A percentile compares a stretch with the other conserved stretches of the same genome.
phyloP scores from a whole-genome alignment of 1,140 invertebrate species.

The Lysiphlebus fabarum region DNA sequence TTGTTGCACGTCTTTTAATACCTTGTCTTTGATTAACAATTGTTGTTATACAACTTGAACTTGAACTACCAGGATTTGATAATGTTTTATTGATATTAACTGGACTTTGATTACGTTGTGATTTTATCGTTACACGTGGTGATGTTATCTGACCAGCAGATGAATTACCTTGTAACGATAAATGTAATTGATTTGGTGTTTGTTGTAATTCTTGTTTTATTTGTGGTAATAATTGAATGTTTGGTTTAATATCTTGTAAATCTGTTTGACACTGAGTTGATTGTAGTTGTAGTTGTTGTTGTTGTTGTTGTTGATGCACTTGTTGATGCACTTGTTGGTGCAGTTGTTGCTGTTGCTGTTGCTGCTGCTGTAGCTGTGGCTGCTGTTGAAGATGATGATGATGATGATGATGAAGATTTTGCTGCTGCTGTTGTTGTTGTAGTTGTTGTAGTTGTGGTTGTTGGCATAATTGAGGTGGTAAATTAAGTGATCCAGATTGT shows the following conservation, averaged over 20 bases:
- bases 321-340: conserved; percentile 45
- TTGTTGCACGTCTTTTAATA: conserved; percentile 46
- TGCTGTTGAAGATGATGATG: conserved; percentile 34
- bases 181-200: conserved; percentile 42
- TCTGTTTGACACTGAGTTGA: conserved; percentile 50
- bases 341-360: conserved; percentile 49
- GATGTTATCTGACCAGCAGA: conserved; percentile 43
- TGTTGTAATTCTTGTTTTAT: conserved; percentile 44
- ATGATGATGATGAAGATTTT: conserved; percentile 34
- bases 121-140: conserved; percentile 35
- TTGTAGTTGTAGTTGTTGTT: conserved; percentile 31
- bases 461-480: no score
- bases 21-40: conserved; percentile 34
- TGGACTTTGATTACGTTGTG: conserved; percentile 40
- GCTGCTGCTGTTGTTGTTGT: conserved; percentile 33
- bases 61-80: conserved; percentile 17
- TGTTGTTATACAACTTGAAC: background rate
- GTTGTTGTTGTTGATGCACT: conserved; percentile 47
- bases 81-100: conserved; percentile 29
- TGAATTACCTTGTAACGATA: conserved; percentile 26
- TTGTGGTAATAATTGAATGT: conserved; percentile 38
- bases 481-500: no score
- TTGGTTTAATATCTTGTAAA: conserved; percentile 42
- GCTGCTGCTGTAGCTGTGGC: conserved; percentile 3
- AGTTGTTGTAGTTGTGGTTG: conserved; percentile 8